Conservation (phyloP, 2,888 invertebrate species). For the Crocallis elinguaria region DNA sequence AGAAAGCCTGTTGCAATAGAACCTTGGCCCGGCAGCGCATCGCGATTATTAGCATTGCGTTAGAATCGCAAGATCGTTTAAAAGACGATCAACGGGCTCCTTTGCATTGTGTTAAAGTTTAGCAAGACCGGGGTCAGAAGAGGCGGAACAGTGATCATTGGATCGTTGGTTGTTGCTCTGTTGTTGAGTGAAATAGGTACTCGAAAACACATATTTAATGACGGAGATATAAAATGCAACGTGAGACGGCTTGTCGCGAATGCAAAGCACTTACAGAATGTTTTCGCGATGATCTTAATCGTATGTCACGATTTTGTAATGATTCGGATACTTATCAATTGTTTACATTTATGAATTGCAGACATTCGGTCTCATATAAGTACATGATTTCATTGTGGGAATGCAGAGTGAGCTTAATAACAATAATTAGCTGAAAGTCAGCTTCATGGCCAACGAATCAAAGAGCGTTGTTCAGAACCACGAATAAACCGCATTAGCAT, state of each 20-base stretch:
- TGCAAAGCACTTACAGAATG: slow-evolving; percentile 46
- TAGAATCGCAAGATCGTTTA: slow-evolving; percentile 77
- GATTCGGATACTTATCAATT: slow-evolving; percentile 1
- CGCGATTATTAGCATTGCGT: slow-evolving; percentile 70
- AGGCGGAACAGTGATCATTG: slow-evolving; percentile 62
- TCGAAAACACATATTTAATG: slow-evolving; percentile 75
- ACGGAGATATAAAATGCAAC: slow-evolving; percentile 45
- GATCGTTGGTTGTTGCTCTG: slow-evolving; percentile 62
- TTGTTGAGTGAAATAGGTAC: slow-evolving; percentile 67
- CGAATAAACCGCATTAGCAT: slow-evolving; percentile 47
- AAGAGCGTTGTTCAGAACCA: slow-evolving; percentile 28
- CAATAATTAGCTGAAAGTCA: slow-evolving; percentile 24
- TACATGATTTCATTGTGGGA: slow-evolving; percentile 2
- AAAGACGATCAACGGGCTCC: slow-evolving; percentile 80
- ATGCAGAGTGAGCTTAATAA: slow-evolving; percentile 11
- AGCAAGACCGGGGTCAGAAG: slow-evolving; percentile 71
- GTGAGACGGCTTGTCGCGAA: slow-evolving; percentile 37
- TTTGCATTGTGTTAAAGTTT: slow-evolving; percentile 73
- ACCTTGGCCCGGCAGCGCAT: slow-evolving; percentile 77
- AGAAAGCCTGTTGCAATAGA: slow-evolving; percentile 78
- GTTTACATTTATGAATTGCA: slow-evolving; percentile 5
- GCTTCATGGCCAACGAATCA: slow-evolving; percentile 33
- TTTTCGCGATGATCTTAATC: slow-evolving; percentile 59
- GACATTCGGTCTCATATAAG: neutral
- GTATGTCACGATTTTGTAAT: slow-evolving; percentile 63